These are phyloP conservation scores for Chanos chanos DNA, from an alignment of 2,797 vertebrate genomes.

Conservation along the genomic window DNA sequence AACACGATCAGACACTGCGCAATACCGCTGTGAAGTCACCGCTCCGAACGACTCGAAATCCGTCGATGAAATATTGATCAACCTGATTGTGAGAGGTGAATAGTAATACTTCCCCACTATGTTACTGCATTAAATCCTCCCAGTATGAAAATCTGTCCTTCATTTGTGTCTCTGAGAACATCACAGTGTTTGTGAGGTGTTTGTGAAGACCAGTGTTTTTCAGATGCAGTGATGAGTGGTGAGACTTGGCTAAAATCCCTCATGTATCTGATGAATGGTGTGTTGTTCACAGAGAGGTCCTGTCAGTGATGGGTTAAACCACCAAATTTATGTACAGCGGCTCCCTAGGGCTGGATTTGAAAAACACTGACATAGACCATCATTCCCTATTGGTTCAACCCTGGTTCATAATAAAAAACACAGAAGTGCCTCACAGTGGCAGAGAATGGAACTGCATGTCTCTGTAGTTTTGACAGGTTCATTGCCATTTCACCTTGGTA, in stretches of 20 bases:
- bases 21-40: conserved; percentile 93
- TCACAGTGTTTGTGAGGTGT: not conserved
- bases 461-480: not conserved
- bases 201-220: too few species aligned
- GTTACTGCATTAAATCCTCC: not conserved
- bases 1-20: conserved; percentile 85
- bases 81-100: conserved; percentile 88
- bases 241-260: too few species aligned
- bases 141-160: not conserved
- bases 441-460: not conserved
- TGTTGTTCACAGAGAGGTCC: too few species aligned
- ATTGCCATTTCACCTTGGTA: too few species aligned
- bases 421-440: conserved; percentile 5
- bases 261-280: too few species aligned
- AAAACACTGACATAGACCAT: too few species aligned
- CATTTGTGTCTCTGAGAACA: not conserved
- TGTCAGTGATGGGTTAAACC: too few species aligned
- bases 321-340: too few species aligned
- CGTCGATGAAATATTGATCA: conserved; percentile 88
- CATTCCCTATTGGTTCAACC: not conserved
- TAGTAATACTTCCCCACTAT: not conserved
- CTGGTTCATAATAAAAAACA: not conserved
- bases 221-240: too few species aligned
- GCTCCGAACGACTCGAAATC: conserved; percentile 80
- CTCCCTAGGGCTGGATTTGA: too few species aligned